phyloP scores from a whole-genome alignment of 2,888 invertebrate species.

The Eugnorisma glareosa region DNA sequence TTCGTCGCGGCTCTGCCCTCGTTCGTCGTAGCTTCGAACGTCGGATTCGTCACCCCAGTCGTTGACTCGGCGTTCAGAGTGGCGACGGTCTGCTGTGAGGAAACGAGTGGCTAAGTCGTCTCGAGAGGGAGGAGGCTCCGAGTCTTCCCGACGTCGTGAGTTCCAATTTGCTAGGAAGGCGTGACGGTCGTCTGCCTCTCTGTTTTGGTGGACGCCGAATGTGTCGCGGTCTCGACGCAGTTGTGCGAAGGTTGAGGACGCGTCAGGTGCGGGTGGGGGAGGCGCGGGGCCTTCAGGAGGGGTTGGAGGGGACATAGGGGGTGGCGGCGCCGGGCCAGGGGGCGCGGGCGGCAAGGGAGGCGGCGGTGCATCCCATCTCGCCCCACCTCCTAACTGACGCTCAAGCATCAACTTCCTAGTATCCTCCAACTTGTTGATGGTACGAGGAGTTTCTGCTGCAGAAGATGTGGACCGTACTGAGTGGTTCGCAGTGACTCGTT shows the following conservation, averaged over 20 bases:
- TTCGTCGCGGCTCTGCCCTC: constrained; percentile 83
- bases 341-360: constrained; percentile 92
- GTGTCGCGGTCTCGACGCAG: constrained; percentile 93
- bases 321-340: constrained; percentile 91
- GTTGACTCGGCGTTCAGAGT: constrained; percentile 76
- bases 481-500: constrained; percentile 97
- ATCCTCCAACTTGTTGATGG: constrained; percentile 95
- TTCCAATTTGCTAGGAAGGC: constrained; percentile 89
- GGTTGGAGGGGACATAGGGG: constrained; percentile 91
- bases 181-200: constrained; percentile 90
- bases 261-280: constrained; percentile 89
- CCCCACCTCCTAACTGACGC: constrained; percentile 94
- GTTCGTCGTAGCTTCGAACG: constrained; percentile 80
- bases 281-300: constrained; percentile 92
- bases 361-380: constrained; percentile 91
- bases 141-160: constrained; percentile 84
- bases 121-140: constrained; percentile 76
- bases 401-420: constrained; percentile 96
- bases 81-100: constrained; percentile 83
- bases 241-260: constrained; percentile 91
- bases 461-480: constrained; percentile 95
- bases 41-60: constrained; percentile 88
- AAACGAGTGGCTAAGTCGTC: constrained; percentile 87
- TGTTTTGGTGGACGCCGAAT: constrained; percentile 93
- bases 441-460: constrained; percentile 92